A percentile compares a stretch with the other conserved stretches of the same genome.
These are phyloP conservation scores for Cyanoliseus patagonus DNA, from an alignment of 2,113 vertebrate species.

Conservation along the genomic window DNA sequence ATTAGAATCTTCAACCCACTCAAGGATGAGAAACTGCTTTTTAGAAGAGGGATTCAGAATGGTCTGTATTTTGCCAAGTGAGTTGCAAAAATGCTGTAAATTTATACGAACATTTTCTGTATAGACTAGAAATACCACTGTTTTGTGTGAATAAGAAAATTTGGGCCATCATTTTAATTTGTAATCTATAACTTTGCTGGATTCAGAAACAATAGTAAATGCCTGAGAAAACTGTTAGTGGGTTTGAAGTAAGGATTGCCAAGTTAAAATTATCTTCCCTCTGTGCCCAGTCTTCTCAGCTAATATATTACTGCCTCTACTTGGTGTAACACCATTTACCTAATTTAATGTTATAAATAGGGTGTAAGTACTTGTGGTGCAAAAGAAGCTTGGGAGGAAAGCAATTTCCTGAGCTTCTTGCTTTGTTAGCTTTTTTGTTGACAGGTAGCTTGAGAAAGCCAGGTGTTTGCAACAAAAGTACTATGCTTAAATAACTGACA, in stretches of 20 bases:
- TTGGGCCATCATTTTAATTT: neutral
- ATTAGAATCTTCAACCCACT: slow-evolving; percentile 27
- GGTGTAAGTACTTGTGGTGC: neutral
- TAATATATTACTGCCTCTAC: neutral
- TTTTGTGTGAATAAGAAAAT: neutral
- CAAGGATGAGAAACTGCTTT: neutral
- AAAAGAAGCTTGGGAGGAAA: neutral
- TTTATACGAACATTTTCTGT: neutral
- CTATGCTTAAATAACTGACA: neutral
- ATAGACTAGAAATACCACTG: neutral
- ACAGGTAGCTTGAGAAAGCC: neutral
- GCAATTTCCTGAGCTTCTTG: neutral
- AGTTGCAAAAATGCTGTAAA: neutral
- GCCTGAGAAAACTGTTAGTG: neutral
- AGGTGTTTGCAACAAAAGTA: neutral
- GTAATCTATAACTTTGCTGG: neutral
- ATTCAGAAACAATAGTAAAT: neutral
- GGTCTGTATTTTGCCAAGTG: neutral
- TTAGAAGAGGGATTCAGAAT: neutral
- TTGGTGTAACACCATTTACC: neutral
- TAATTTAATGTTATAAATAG: neutral
- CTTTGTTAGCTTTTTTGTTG: neutral
- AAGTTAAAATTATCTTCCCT: neutral
- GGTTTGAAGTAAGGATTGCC: neutral
- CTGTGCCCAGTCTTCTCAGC: neutral